A percentile compares a stretch with the other conserved stretches of the same genome.
phyloP scores from a whole-genome alignment of 2,888 invertebrate species.

The Caenorhabditis virilis region DNA sequence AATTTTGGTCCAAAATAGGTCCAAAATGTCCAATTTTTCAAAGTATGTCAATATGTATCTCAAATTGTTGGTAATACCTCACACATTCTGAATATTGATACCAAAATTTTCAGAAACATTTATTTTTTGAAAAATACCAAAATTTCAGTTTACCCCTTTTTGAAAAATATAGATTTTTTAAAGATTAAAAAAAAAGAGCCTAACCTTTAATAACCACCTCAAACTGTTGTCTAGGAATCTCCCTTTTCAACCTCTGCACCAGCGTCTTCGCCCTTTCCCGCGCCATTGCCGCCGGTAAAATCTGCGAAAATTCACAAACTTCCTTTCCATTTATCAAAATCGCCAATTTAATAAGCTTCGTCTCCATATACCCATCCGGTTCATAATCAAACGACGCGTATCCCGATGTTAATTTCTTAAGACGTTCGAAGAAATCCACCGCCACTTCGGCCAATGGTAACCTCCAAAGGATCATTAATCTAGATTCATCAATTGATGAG shows the following conservation, averaged over 20 bases:
- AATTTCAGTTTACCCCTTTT: too few relatives aligned
- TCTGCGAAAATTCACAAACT: constrained; percentile 61
- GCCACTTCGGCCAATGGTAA: constrained; percentile 91
- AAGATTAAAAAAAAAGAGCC: neutral
- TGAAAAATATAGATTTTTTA: too few relatives aligned
- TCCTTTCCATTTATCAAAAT: constrained; percentile 77
- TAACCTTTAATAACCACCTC: constrained; percentile 53
- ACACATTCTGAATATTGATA: too few relatives aligned
- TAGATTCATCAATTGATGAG: constrained; percentile 76
- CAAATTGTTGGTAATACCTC: too few relatives aligned
- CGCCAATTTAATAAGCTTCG: constrained; percentile 81
- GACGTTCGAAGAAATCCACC: constrained; percentile 86
- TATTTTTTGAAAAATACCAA: too few relatives aligned
- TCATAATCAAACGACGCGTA: constrained; percentile 93
- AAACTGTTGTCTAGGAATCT: constrained; percentile 65
- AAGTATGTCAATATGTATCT: too few relatives aligned
- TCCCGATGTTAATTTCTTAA: constrained; percentile 87
- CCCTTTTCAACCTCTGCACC: constrained; percentile 57
- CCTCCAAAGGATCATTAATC: constrained; percentile 82
- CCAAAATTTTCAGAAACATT: too few relatives aligned
- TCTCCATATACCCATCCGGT: constrained; percentile 80
- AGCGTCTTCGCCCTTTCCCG: constrained; percentile 53
- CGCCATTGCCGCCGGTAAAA: constrained; percentile 57
- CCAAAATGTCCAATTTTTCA: too few relatives aligned
- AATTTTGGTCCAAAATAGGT: too few relatives aligned